These are phyloP conservation scores for Gorsachius goisagi DNA, from an alignment of 2,113 vertebrate species.

Conservation along the genomic window DNA sequence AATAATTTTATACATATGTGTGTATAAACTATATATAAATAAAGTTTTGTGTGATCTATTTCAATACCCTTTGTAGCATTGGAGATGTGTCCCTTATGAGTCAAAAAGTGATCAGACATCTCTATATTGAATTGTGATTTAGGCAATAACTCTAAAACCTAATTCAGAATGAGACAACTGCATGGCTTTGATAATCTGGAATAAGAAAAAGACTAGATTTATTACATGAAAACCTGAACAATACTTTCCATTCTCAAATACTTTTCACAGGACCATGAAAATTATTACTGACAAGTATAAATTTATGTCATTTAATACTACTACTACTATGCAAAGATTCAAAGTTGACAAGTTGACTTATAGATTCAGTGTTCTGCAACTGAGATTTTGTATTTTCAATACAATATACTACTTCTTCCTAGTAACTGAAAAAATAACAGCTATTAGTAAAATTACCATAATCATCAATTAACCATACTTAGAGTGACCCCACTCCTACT, in stretches of 20 bases:
- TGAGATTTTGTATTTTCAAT: background rate
- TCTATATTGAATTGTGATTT: background rate
- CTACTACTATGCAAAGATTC: background rate
- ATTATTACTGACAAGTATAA: background rate
- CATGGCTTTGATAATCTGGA: background rate
- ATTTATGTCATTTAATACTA: background rate
- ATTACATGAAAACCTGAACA: background rate
- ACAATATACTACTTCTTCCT: background rate
- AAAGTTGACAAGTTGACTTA: background rate
- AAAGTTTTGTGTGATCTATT: background rate
- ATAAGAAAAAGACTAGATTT: background rate
- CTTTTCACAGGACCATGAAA: background rate
- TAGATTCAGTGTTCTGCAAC: background rate
- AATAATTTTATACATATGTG: background rate
- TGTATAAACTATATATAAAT: background rate
- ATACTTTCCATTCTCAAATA: background rate
- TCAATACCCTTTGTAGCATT: background rate
- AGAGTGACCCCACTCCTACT: background rate
- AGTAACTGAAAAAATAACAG: background rate
- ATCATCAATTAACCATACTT: background rate
- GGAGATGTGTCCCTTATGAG: background rate
- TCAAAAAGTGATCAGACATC: background rate
- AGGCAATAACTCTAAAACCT: background rate
- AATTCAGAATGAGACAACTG: background rate
- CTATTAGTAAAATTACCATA: background rate